Evolutionary conservation across 2,113 vertebrate species (phyloP).

Genomic region (Buteo buteo): DNA sequence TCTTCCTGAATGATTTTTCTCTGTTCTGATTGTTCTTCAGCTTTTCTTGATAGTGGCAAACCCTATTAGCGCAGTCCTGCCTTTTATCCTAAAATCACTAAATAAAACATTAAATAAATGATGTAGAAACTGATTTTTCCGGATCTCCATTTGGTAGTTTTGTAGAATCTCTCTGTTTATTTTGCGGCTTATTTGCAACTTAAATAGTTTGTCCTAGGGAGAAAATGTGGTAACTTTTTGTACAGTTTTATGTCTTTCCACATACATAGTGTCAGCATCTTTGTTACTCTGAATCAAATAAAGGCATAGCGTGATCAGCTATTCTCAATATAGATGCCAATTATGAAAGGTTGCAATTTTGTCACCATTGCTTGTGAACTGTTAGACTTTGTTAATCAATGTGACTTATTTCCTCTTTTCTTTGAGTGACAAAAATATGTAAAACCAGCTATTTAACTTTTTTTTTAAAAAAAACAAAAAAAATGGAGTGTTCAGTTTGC

Average conservation of each 20-base stretch:
- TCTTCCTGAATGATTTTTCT: not conserved
- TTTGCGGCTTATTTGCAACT: not conserved
- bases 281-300: not conserved
- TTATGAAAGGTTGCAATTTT: not conserved
- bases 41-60: not conserved
- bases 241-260: not conserved
- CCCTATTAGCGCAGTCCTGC: not conserved
- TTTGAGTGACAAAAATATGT: not conserved
- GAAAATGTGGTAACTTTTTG: not conserved
- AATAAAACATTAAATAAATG: not conserved
- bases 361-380: not conserved
- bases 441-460: not conserved
- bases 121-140: not conserved
- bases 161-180: not conserved
- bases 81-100: not conserved
- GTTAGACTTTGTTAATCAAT: not conserved
- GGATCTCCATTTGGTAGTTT: not conserved
- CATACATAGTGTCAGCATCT: not conserved
- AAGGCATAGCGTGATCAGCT: not conserved
- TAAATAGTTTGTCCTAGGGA: not conserved
- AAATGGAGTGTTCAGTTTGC: not conserved
- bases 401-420: not conserved
- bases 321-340: not conserved
- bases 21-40: not conserved
- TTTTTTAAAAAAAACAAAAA: not conserved